A percentile compares a stretch with the other conserved stretches of the same genome.
Conservation (phyloP, 2,113 vertebrate species). For the Hassar affinis region DNA sequence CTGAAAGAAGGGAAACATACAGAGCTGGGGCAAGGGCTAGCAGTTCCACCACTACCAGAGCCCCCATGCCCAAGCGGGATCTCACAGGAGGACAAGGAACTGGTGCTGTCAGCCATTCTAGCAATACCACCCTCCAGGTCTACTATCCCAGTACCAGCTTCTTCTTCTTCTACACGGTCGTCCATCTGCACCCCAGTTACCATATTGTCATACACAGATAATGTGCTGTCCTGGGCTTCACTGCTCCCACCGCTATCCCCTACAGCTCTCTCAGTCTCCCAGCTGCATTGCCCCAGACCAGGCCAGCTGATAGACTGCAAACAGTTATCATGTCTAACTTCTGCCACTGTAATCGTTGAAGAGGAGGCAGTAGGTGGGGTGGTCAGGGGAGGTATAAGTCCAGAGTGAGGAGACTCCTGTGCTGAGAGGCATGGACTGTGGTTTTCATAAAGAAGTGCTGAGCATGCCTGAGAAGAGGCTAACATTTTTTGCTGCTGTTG, state of each 20-base stretch:
- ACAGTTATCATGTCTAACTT: conserved; percentile 57
- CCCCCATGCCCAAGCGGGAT: conserved; percentile 53
- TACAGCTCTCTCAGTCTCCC: conserved; percentile 50
- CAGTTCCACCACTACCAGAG: conserved; percentile 36
- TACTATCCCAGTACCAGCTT: conserved; percentile 28
- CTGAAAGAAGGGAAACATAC: conserved; percentile 40
- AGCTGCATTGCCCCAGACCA: conserved; percentile 55
- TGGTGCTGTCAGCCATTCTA: conserved; percentile 57
- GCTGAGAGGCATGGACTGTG: background rate
- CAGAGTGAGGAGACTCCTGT: conserved; percentile 15
- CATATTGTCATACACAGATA: conserved; percentile 66
- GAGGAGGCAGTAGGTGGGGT: conserved; percentile 28
- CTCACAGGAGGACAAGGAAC: conserved; percentile 64
- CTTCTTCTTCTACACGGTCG: conserved; percentile 37
- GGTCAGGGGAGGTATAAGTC: background rate
- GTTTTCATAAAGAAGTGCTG: conserved; percentile 37
- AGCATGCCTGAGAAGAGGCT: conserved; percentile 20
- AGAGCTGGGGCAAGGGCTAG: conserved; percentile 44
- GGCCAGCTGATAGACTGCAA: conserved; percentile 68
- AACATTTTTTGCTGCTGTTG: conserved; percentile 34
- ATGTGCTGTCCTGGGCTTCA: conserved; percentile 60
- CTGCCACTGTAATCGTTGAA: conserved; percentile 29
- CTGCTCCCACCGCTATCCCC: conserved; percentile 53
- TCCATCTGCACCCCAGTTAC: conserved; percentile 38
- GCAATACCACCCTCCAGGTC: conserved; percentile 38